These are phyloP conservation scores for Empis stercorea DNA, from an alignment of 2,888 invertebrate genomes.

Conservation along the genomic window DNA sequence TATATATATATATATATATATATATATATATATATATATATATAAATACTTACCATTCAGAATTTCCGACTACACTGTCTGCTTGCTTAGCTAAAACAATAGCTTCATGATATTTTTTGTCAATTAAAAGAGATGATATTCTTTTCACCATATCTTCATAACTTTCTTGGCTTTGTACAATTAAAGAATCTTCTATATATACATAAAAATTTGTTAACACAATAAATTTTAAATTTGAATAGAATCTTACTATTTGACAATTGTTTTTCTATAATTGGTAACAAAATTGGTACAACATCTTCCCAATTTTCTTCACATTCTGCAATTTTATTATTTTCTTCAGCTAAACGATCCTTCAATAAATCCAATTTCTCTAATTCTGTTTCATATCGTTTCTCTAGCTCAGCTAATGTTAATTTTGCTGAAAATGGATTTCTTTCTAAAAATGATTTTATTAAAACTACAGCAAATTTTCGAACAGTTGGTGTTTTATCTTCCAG, in stretches of 20 bases:
- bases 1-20: too few species aligned
- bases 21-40: too few species aligned
- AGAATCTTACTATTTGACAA: slow-evolving; percentile 21
- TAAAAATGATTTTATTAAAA: slow-evolving; percentile 49
- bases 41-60: slow-evolving; percentile 24
- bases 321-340: slow-evolving; percentile 41
- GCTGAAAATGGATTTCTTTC: slow-evolving; percentile 79
- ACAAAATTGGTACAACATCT: slow-evolving; percentile 22
- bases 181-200: not conserved
- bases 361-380: slow-evolving; percentile 32
- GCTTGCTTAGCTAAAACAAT: slow-evolving; percentile 27
- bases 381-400: slow-evolving; percentile 46
- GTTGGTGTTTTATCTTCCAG: slow-evolving; percentile 70
- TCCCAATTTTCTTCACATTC: slow-evolving; percentile 37
- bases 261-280: slow-evolving; percentile 25
- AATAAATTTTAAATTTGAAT: too few species aligned
- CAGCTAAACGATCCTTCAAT: slow-evolving; percentile 40
- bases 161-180: slow-evolving; percentile 22
- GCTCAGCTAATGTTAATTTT: slow-evolving; percentile 41
- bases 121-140: slow-evolving; percentile 23
- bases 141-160: slow-evolving; percentile 26
- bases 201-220: not conserved
- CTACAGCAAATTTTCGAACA: slow-evolving; percentile 69
- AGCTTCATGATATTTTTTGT: slow-evolving; percentile 29
- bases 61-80: slow-evolving; percentile 28